Evolutionary conservation across 1,140 invertebrate genomes (phyloP), one percentile per base, ranked within the genome.

Genomic region (Carcinoscorpius rotundicauda): DNA sequence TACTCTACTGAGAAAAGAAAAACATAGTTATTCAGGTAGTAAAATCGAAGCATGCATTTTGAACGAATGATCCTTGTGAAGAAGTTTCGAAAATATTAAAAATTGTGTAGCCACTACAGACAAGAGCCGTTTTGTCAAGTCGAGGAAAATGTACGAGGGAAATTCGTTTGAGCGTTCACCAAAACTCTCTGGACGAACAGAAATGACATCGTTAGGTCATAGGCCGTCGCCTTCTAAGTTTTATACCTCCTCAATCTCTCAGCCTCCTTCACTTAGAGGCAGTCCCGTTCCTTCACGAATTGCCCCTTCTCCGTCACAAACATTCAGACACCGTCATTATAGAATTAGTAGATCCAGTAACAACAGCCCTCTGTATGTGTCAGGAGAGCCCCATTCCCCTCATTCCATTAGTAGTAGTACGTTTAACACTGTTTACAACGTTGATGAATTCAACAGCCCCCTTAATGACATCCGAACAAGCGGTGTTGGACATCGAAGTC

Each of bases 361-460:
- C 56, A 68, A 68, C 58, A 69, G 67, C 52, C 67, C 67, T 10
- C 49, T 68, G 8, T 67, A 64, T 8, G n/a, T 68, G 52, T 64
- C 67, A 4, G 56, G n/a, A 4, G 65, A 66, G 49, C 53, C 53
- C 6, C 60, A 66, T 50, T 11, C 63, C 9, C 65, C 65, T 51
- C 60, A 62, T 29, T 66, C 65, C 6, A 48, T 63, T 10, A 66
- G 65, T 50, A 66, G 59, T 3, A 57, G 51, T n/a, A 64, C 61
- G 6, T 64, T 55, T 5, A 67, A 66, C 52, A 64, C 60, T n/a
- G 60, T 62, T 52, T 59, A 64, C 29, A 83, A 86, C 75, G 83
- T 84, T 77, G 86, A 88, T 73, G 85, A 87, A 70, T 80, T 85
- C 69, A 84, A 79, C 66, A 87, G 85, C 78, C 85, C 86, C 66